phyloP scores from a whole-genome alignment of 1,140 invertebrate genomes.

The Mercenaria mercenaria region DNA sequence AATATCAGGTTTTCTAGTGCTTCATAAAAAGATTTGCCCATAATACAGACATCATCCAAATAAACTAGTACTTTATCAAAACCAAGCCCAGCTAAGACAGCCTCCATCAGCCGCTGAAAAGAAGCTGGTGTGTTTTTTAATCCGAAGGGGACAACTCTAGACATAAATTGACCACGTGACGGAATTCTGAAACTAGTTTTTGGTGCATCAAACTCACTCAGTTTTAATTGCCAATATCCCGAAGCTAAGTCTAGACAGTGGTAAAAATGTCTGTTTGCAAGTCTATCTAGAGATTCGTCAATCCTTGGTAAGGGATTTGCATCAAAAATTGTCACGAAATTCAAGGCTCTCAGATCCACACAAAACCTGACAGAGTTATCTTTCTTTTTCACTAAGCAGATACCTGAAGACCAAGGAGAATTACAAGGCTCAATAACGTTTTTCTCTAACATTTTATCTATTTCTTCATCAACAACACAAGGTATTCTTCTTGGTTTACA shows the following conservation, averaged over 20 bases:
- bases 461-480: conserved; percentile 38
- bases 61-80: conserved; percentile 60
- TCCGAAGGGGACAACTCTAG: conserved; percentile 71
- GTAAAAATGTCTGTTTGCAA: neutral
- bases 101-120: conserved; percentile 76
- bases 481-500: conserved; percentile 39
- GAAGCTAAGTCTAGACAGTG: conserved; percentile 33
- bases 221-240: conserved; percentile 49
- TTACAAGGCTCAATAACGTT: conserved; percentile 82
- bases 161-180: conserved; percentile 57
- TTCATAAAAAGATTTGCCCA: conserved; percentile 27
- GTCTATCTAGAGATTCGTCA: conserved; percentile 20
- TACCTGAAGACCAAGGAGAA: conserved; percentile 86
- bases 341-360: conserved; percentile 85
- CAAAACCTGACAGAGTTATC: conserved; percentile 86
- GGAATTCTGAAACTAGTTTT: conserved; percentile 45
- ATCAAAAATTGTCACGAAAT: conserved; percentile 65
- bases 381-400: conserved; percentile 86
- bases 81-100: conserved; percentile 66
- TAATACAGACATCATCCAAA: conserved; percentile 66
- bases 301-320: conserved; percentile 51
- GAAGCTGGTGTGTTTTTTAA: conserved; percentile 64
- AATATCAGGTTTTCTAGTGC: conserved; percentile 1
- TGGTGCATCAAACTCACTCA: conserved; percentile 44
- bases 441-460: conserved; percentile 76